Base-by-base conservation (phyloP, 2,797 vertebrate genomes). In the Cossypha heuglini region DNA sequence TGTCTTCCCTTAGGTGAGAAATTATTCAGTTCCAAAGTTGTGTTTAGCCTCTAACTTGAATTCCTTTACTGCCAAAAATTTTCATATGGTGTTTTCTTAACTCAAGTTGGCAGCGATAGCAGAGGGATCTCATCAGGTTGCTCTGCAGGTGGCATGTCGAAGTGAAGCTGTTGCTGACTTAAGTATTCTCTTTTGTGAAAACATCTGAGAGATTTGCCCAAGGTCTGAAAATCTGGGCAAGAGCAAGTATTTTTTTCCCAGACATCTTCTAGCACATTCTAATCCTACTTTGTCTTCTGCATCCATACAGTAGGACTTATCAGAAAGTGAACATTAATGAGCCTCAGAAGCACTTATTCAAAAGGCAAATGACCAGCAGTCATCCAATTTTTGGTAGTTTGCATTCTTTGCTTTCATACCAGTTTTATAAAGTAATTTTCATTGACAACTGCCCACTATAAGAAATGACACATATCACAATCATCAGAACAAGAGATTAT, bases 401-500 rank as follows among this genome's bases (percentile, higher is more conserved):
- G 90, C 62, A 76, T 94, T 96, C 69, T 93, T 97, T 92, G 19
- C 76, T 97, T 97, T 88, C 78, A 95, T 92, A 73, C 16, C 29
- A 15, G 61, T 95, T 97, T 97, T 96, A 78, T 94, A 97, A 97
- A 75, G 52, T 62, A 91, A 76, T 96, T 97, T 93, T 95, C 75
- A 78, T 33, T 92, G 68, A 58, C 87, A 97, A 88, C 93, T 95
- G 77, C 94, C 96, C 81, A 90, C 96, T 92, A 89, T 82, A 82
- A 93, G 93, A 92, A 96, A 94, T 80, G 77, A 92, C 66, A 95
- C 14, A 62, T 88, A 75, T 57, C 95, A 67, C 46, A 91, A 46
- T 22, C 24, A 7, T 89, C 28, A 87, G 76, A 94, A 43, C 19
- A 91, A 59, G 85, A 87, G 51, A 91, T n/a, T 16, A 16, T 42